Evolutionary conservation across 2,888 invertebrate genomes (phyloP), one percentile per base, ranked within the genome.

Genomic region (Drosophila mimetica): DNA sequence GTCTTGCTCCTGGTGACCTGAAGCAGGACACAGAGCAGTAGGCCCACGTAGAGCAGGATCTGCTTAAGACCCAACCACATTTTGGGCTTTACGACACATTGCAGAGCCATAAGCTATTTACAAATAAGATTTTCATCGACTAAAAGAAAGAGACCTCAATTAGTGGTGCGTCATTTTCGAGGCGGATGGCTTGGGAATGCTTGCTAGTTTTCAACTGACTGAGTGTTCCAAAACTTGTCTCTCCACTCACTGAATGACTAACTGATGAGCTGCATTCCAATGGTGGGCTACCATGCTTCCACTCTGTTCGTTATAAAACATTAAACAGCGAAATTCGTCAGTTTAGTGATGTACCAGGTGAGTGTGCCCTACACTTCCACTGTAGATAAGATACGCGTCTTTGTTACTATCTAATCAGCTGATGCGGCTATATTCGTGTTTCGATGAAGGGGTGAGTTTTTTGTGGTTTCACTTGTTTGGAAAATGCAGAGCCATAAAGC

Each of bases 11-110:
- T 74, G 54, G 88, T 88, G 4, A 84, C 84, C 37, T 84, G 84
- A 4, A 84, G 70, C 2, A 84, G 48, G 1, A 84, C 84, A 7
- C 84, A 84, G 13, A 84, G 83, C 64, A 84, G 60, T 22, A 84
- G 75, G 11, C 84, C 83, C 67, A 88, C 84, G 28, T 84, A 84
- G 61, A 84, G 84, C 30, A 84, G 25, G 16, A 83, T 84, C 71
- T 84, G 88, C 42, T 84, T 84, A 13, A 84, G 75, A 50, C 82
- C 82, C 57, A 82, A 59, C 82, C 82, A 82, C 82, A 82, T 82
- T 52, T 82, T 87, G 42, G 82, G 82, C 47, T 82, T 59, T 16
- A 81, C 61, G 25, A 85, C 71, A 50, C 82, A 82, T 78, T 81
- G 82, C 41, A 82, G 64, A 53, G 87, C 87, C 82, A 82, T 81